phyloP scores from a whole-genome alignment of 2,113 vertebrate species.

The Zonotrichia leucophrys region DNA sequence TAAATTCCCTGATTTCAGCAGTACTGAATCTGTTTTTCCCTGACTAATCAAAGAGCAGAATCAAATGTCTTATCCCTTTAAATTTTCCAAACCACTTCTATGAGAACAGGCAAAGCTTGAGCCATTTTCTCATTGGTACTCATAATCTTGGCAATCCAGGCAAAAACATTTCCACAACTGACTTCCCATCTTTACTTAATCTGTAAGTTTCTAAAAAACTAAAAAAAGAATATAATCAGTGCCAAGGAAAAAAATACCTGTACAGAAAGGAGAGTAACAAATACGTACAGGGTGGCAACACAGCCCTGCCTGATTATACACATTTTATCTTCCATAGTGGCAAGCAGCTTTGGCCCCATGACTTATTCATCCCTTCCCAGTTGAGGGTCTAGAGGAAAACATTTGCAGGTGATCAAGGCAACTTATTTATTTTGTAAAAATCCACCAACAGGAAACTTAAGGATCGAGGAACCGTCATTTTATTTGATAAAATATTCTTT shows the following conservation, averaged over 20 bases:
- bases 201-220: not conserved
- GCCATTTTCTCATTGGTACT: not conserved
- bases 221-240: not conserved
- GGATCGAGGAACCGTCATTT: not conserved
- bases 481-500: not conserved
- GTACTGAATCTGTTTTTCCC: not conserved
- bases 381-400: not conserved
- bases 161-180: not conserved
- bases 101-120: not conserved
- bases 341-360: not conserved
- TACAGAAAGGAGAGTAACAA: not conserved
- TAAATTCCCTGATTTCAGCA: not conserved
- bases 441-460: not conserved
- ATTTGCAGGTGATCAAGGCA: not conserved
- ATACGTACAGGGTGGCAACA: not conserved
- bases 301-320: not conserved
- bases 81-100: not conserved
- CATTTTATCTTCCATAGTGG: not conserved
- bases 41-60: not conserved
- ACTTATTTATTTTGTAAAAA: not conserved
- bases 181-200: not conserved
- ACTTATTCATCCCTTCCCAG: not conserved
- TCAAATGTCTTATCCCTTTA: not conserved
- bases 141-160: not conserved
- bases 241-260: not conserved